Base-by-base conservation (phyloP, 37 sponge, comb jelly and placozoan genomes). In the Oopsacas minuta region DNA sequence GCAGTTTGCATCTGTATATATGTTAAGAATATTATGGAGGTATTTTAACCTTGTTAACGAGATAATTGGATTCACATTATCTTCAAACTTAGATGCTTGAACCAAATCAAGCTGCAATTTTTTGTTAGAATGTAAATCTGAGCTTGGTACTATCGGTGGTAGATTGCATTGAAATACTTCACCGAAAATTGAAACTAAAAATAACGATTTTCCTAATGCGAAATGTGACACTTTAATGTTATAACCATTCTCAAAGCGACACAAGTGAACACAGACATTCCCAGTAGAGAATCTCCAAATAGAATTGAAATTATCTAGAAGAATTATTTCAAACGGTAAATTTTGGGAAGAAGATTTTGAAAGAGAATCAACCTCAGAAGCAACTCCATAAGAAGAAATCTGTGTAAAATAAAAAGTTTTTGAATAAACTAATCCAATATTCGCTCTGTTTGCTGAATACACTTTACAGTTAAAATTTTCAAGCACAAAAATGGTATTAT, bases 281-380 rank as follows among this genome's bases (percentile, higher is more conserved):
- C 30, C 30, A 7, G 20, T 34, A 12, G 75, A 61, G 28, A 61
- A 61, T 61, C 75, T 61, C 75, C 75, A 61, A n/a, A 61, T n/a
- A 61, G 75, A 61, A 61, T 61, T 12, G 75, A 61, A 61, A 61
- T 61, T 61, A 12, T 61, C 75, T 61, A 61, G 22, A 25, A 61
- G 22, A 20, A 61, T 10, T 20, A 61, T 61, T 5, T 61, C 75
- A 34, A 25, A 61, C 49, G 8, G 49, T 17, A 42, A 17, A 15
- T 15, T 15, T 61, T 61, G 20, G 3, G 22, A 10, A n/a, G 32
- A 61, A 3, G 75, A 12, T 12, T 61, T 61, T 15, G 49, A 42
- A 17, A 42, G 15, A 42, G 12, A 42, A 17, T 42, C 49, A 17
- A 15, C 8, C 15, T 42, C 49, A 61, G 75, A n/a, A 20, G 28